Evolutionary conservation across 2,113 vertebrate genomes (phyloP).

Genomic region (Sigmodon hispidus): DNA sequence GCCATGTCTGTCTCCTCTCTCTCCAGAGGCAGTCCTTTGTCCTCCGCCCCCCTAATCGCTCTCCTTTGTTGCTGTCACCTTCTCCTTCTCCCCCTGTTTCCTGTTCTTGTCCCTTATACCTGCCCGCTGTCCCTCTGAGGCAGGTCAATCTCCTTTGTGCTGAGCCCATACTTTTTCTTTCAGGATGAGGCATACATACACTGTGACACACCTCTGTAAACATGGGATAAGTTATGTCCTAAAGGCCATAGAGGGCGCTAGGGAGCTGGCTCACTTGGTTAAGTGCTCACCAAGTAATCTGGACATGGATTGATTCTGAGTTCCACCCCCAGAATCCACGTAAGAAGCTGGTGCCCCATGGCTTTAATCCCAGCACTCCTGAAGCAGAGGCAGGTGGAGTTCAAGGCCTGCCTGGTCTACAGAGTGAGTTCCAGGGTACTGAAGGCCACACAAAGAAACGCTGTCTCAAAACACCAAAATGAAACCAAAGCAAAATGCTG

Average conservation of each 20-base stretch:
- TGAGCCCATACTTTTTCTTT: neutral
- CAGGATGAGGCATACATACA: neutral
- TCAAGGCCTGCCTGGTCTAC: neutral
- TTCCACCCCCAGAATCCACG: neutral
- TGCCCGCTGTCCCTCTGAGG: neutral
- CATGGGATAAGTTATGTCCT: accelerated
- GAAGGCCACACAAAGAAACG: neutral
- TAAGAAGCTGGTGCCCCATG: neutral
- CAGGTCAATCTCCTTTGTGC: neutral
- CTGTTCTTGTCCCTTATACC: neutral
- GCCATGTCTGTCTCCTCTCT: neutral
- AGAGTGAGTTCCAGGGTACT: neutral
- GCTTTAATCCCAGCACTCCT: neutral
- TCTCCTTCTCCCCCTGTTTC: neutral
- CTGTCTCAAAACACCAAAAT: neutral
- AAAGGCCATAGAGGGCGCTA: neutral
- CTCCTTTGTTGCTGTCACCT: neutral
- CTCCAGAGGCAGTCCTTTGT: neutral
- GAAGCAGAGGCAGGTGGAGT: neutral
- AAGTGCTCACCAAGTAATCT: neutral
- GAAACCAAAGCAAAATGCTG: neutral
- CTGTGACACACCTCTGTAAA: accelerated
- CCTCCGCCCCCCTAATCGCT: neutral
- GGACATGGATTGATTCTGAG: too few species aligned
- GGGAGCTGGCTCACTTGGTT: neutral